Evolutionary conservation across 2,797 vertebrate genomes (phyloP), one percentile per base, ranked within the genome.

Genomic region (Phyllotis vaccarum): DNA sequence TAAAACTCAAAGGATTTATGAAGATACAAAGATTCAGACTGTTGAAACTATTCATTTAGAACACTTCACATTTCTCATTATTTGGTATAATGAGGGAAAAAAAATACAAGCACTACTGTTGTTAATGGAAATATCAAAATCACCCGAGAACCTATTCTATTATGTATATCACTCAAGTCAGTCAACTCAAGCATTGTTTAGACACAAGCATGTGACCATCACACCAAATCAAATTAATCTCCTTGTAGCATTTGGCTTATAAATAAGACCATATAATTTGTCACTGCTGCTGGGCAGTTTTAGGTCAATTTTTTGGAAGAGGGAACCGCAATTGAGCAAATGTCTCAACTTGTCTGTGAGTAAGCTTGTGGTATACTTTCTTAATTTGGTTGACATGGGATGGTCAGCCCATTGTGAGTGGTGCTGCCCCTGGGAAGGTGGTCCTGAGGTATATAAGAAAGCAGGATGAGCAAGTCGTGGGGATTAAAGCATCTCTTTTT

Each of bases 1-100:
- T 91, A 86, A 95, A 94, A 93, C 1, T 93, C 40, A 93, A 86
- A 86, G 37, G 10, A 54, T 21, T 78, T 4, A 72, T 21, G 29
- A n/a, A 80, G 91, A 86, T 78, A 74, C 12, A 60, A 56, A 86
- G 68, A 82, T 3, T 27, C 19, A 37, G 22, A 22, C 6, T 79
- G 58, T 46, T 89, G 56, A 86, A 60, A 43, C 43, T 80, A 64
- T 64, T 86, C 56, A 78, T 6, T 86, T 66, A 62, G 58, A 72
- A 79, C 27, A 46, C 16, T 52, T 83, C 49, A 43, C 17, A 43
- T 34, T 62, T 88, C 27, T 76, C 40, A 54, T 43, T 89, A 49
- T 40, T 58, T 91, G 72, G 56, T 90, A 10, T 72, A 34, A 72
- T 43, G 13, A 60, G 27, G 8, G n/a, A n/a, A n/a, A 64, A 83